Conservation (phyloP, 2,797 vertebrate species). For the Artibeus jamaicensis region DNA sequence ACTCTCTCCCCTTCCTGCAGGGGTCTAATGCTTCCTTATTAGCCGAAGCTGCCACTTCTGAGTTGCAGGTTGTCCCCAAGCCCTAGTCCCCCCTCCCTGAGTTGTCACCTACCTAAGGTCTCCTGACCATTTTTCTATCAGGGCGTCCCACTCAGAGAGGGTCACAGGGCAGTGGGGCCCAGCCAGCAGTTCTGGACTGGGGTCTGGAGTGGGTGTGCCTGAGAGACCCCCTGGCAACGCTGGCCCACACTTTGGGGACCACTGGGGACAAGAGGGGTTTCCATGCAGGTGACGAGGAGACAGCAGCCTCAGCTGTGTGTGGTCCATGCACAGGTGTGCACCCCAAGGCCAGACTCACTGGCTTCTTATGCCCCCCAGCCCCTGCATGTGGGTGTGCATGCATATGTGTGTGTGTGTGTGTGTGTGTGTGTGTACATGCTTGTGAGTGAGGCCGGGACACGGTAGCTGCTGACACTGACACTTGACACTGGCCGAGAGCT, state of each 20-base stretch:
- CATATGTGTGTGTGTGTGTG: too few relatives aligned
- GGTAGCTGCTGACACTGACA: neutral
- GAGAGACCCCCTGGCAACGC: neutral
- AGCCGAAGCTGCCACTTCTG: neutral
- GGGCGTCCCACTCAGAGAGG: neutral
- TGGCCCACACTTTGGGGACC: neutral
- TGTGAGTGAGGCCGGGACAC: accelerated
- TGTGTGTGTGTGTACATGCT: too few relatives aligned
- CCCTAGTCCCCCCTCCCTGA: neutral
- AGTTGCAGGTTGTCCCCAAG: neutral
- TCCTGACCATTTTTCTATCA: neutral
- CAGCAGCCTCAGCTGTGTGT: neutral
- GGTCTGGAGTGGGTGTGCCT: neutral
- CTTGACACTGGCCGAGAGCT: neutral
- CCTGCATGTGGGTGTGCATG: accelerated
- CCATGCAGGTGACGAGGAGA: neutral
- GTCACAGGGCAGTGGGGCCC: neutral
- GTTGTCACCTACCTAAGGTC: neutral
- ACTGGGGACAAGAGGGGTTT: neutral
- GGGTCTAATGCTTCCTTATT: neutral
- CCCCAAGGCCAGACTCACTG: accelerated
- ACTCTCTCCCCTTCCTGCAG: too few relatives aligned
- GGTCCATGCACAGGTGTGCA: accelerated
- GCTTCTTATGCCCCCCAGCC: too few relatives aligned
- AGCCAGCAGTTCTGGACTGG: neutral